Evolutionary conservation across 2,797 vertebrate species (phyloP).

Genomic region (Nannoperca obscura): DNA sequence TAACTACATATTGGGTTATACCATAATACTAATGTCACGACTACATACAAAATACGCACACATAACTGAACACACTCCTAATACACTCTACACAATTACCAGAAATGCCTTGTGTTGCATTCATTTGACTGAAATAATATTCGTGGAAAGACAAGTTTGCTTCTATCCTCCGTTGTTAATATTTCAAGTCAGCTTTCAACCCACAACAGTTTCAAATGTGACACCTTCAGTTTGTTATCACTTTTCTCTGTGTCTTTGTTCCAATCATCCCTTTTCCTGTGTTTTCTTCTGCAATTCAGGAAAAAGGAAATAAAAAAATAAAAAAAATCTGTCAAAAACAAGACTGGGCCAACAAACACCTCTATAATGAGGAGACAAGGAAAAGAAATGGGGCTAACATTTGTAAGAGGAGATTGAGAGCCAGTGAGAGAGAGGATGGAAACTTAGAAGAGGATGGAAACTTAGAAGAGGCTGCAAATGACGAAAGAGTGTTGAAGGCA

Average conservation of each 20-base stretch:
- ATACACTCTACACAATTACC: not conserved
- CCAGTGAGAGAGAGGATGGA: not conserved
- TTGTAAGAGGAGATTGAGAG: constrained; percentile 41
- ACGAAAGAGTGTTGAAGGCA: constrained; percentile 28
- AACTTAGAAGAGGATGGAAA: constrained; percentile 1
- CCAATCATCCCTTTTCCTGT: constrained; percentile 15
- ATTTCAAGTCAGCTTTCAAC: constrained; percentile 13
- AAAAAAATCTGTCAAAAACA: constrained; percentile 50
- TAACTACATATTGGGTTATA: not conserved
- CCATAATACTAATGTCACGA: not conserved
- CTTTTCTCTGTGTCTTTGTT: constrained; percentile 11
- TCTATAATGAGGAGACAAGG: constrained; percentile 66
- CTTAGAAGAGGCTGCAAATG: constrained; percentile 27
- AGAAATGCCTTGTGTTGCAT: not conserved
- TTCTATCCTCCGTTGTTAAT: not conserved
- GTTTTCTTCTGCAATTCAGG: constrained; percentile 9
- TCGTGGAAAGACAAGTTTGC: not conserved
- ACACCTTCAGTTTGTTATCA: constrained; percentile 29
- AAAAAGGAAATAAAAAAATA: not conserved
- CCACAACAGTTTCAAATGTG: constrained; percentile 14
- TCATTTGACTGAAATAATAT: not conserved
- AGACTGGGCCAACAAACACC: constrained; percentile 50
- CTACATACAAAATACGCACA: not conserved
- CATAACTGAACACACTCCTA: not conserved
- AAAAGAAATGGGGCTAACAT: constrained; percentile 51